These are phyloP conservation scores for Epistrophe eligans DNA, from an alignment of 2,888 invertebrate species.

Conservation along the genomic window DNA sequence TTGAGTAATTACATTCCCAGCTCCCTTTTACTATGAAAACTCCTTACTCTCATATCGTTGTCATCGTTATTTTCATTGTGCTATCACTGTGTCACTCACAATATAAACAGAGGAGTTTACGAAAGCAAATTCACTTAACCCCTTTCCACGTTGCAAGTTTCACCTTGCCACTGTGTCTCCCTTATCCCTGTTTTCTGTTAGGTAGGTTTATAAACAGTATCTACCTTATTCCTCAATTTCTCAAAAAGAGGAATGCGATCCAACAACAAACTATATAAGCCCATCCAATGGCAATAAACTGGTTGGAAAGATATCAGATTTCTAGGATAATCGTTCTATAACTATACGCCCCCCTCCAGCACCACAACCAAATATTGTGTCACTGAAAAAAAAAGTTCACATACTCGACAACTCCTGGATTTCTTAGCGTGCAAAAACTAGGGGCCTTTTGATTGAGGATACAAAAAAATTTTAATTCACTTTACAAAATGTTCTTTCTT, in stretches of 20 bases:
- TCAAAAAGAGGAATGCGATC: slow-evolving; percentile 43
- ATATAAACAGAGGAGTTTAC: slow-evolving; percentile 53
- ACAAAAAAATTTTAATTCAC: slow-evolving; percentile 38
- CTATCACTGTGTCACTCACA: slow-evolving; percentile 46
- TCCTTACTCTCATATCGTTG: slow-evolving; percentile 5
- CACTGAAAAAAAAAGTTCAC: slow-evolving; percentile 44
- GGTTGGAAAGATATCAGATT: slow-evolving; percentile 62
- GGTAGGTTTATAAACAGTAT: background rate
- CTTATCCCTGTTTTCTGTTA: background rate
- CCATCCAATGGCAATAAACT: slow-evolving; percentile 32
- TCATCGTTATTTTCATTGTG: background rate
- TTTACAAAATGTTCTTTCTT: slow-evolving; percentile 24
- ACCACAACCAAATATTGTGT: slow-evolving; percentile 53
- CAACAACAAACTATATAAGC: slow-evolving; percentile 38
- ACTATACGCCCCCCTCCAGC: background rate
- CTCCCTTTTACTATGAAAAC: background rate
- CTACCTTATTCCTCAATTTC: background rate
- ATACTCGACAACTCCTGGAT: slow-evolving; percentile 7
- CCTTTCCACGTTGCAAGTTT: slow-evolving; percentile 33
- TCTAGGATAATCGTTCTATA: slow-evolving; percentile 68
- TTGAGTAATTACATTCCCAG: slow-evolving; percentile 67
- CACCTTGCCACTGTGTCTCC: slow-evolving; percentile 23
- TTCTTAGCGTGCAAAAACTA: slow-evolving; percentile 27
- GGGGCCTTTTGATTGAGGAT: slow-evolving; percentile 13
- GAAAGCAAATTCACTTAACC: slow-evolving; percentile 63